Evolutionary conservation across 2,797 vertebrate genomes (phyloP), one percentile per base, ranked within the genome.

Genomic region (Chaetodon trifasciatus): DNA sequence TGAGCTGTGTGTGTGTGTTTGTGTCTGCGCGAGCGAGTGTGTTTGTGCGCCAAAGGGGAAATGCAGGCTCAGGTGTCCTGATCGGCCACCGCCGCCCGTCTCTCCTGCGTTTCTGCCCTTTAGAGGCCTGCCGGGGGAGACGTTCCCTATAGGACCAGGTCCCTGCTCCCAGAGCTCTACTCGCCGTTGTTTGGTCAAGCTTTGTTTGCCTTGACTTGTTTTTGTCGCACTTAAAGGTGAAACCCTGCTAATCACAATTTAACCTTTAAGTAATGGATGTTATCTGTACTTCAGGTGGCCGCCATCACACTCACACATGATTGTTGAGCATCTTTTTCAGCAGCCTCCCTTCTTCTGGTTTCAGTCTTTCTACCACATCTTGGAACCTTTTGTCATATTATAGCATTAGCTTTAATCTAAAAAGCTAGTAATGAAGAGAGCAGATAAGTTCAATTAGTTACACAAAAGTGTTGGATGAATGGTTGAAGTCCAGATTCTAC

Each of bases 21-120:
- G 21, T 50, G 64, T 77, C 70, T 47, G 42, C 53, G 75, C 76
- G 76, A 73, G 83, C 74, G 74, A 76, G 60, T 53, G 50, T 53
- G 78, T 78, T 21, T 56, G 65, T 76, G 70, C 46, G 49, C 65
- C 42, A 40, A 0, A n/a, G 81, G 74, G 70, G 73, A 70, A 74
- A 73, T 0, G 42, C 21, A 46, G 86, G 83, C 85, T 92, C 89
- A 88, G 91, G 88, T 92, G 86, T 86, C 84, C 44, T 49, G 44
- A 47, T 24, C 61, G 75, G 60, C 74, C 46, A 0, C 63, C 62
- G 77, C 57, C 75, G 82, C 79, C 78, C 71, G 11, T 83, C 76
- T 79, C 71, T 76, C 76, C 60, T 35, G 75, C 56, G 63, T 42
- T 12, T 74, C 49, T 89, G 81, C 86, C 60, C 77, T 88, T 89